Base-by-base conservation (phyloP, 2,888 invertebrate genomes). In the Tipula helvola region DNA sequence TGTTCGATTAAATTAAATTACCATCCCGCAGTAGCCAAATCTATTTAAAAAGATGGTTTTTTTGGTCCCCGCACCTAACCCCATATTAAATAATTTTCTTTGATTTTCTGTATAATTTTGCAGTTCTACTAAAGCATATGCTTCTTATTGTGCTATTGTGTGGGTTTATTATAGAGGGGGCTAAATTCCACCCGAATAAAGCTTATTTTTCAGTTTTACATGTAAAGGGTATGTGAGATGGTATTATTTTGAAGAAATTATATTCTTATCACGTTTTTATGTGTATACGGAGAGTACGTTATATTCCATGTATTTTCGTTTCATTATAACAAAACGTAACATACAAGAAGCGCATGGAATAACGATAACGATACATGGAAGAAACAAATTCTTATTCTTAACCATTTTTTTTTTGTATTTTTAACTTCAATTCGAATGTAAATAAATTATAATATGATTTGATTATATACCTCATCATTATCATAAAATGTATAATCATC, bases 381-480 rank as follows among this genome's bases (percentile, higher is more conserved):
- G 71, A 71, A 28, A 16, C 4, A 16, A 39, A 57, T 57, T 57
- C 16, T 57, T 57, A 57, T 57, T 57, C 52, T 57, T 57, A 57
- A 57, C n/a, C 16, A 57, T 57, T 57, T 39, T 39, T 52, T 28
- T 71, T 71, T 71, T 71, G 28, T 28, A 28, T 28, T n/a, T n/a
- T n/a, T n/a, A 71, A 71, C 28, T 71, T 71, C 18, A 28, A 71
- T 71, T 71, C 71, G 28, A 28, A 71, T 71, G 71, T 71, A 71
- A 71, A 71, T 71, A 71, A 71, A 71, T 71, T 71, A 71, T 71
- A 71, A 71, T 71, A 71, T 71, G 71, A 71, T 71, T 71, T 71
- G 71, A 71, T 71, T 71, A 71, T 71, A 71, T 71, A 71, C 71
- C 71, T 71, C 71, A 28, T 71, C 71, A 71, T 71, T 71, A 71